Evolutionary conservation across 2,113 vertebrate species (phyloP), one percentile per base, ranked within the genome.

Genomic region (Coptodon rendalli): DNA sequence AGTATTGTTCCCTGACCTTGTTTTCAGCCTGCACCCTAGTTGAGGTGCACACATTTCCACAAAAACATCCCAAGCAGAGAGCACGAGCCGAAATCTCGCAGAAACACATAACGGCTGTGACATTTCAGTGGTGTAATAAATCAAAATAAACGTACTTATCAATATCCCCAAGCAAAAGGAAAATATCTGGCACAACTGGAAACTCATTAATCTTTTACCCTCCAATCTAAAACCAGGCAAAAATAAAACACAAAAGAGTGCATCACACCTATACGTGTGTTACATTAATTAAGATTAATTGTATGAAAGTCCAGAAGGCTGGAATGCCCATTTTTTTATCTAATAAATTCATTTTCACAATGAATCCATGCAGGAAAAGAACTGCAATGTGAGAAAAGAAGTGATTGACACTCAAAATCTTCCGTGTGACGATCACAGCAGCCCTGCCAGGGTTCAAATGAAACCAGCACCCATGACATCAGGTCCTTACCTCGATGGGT

Each of bases 401-500:
- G 43, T 50, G 43, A 48, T 0, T 3, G 43, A 78, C 16, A 11
- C 43, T 31, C 9, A 76, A 76, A 29, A 76, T 76, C 27, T 50
- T 78, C 71, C 71, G 50, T 1, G 71, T 29, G 24, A 19, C 2
- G 6, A 78, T 29, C 71, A 31, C 24, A 11, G 27, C 71, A 50
- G 24, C 24, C 24, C 9, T 78, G 27, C 16, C 45, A 52, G 27
- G 1, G 10, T 13, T 78, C 27, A 78, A 78, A 52, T 52, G 6
- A 50, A 78, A 52, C 17, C 17, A 50, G 73, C 17, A 52, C 45
- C 0, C 24, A 0, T 19, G 27, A 31, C 16, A n/a, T 78, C 1
- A n/a, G 6, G 45, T 19, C 45, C 73, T 34, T 94, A 99, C 99
- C 97, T 99, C 99, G 63, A 99, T 98, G 7, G 98, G 98, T 91